A percentile compares a stretch with the other conserved stretches of the same genome.
Evolutionary conservation across 2,888 invertebrate species (phyloP).

Genomic region (Agriopis aurantiaria): DNA sequence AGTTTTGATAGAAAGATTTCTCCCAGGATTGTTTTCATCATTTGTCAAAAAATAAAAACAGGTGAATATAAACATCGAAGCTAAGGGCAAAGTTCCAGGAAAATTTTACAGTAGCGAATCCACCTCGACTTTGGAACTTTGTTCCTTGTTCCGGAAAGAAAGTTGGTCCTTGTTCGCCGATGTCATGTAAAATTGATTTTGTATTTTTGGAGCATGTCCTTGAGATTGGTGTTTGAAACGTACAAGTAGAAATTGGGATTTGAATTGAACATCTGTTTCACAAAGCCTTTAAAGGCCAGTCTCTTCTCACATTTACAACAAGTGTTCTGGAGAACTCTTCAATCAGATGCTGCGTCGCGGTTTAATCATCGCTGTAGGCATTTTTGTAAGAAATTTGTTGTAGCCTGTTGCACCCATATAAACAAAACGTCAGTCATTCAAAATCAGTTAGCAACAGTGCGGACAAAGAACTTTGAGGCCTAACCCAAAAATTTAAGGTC

Average conservation of each 20-base stretch:
- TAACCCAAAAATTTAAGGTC: no score
- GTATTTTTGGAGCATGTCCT: background rate
- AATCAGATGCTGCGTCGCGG: no score
- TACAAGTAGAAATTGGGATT: background rate
- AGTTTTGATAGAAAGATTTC: constrained; percentile 10
- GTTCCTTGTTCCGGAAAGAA: constrained; percentile 9
- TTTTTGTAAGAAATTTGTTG: no score
- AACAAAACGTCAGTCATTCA: no score
- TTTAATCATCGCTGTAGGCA: no score
- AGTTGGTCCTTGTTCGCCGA: constrained; percentile 9
- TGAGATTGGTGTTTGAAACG: constrained; percentile 1
- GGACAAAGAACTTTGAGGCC: no score
- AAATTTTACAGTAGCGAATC: constrained; percentile 17
- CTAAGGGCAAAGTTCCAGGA: constrained; percentile 11
- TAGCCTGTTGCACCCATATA: no score
- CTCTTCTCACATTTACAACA: no score
- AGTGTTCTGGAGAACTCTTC: no score
- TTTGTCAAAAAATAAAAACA: constrained; percentile 22
- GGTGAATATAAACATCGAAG: constrained; percentile 7
- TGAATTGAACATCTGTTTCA: no score
- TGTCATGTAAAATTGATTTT: constrained; percentile 21
- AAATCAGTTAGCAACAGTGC: no score
- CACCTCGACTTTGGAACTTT: constrained; percentile 12
- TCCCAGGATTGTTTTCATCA: constrained; percentile 19
- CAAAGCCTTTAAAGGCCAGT: no score